These are phyloP conservation scores for Polylopha cassiicola DNA, from an alignment of 2,888 invertebrate genomes.

Conservation along the genomic window DNA sequence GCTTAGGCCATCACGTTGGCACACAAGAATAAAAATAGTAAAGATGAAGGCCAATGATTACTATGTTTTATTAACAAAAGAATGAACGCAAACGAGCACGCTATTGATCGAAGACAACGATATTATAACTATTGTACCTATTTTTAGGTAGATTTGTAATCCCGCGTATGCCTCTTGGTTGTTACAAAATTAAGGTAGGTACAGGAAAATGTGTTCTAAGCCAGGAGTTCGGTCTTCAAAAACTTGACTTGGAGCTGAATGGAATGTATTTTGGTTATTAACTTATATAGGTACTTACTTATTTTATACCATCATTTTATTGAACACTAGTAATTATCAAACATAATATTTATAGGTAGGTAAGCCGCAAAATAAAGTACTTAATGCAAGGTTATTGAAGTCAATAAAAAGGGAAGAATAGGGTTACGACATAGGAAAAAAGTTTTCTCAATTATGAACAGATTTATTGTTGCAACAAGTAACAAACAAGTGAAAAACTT, in stretches of 20 bases:
- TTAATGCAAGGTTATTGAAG: too few species aligned
- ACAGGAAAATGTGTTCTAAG: constrained; percentile 34
- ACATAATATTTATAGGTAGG: too few species aligned
- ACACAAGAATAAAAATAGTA: constrained; percentile 33
- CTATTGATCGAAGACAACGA: constrained; percentile 42
- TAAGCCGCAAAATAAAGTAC: too few species aligned
- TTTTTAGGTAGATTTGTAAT: constrained; percentile 45
- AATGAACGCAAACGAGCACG: constrained; percentile 43
- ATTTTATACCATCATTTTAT: too few species aligned
- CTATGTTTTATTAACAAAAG: constrained; percentile 45
- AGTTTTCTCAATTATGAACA: too few species aligned
- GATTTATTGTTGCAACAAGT: too few species aligned
- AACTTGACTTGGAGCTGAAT: background rate
- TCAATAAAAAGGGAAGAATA: too few species aligned
- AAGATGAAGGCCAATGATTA: constrained; percentile 57
- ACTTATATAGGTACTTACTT: too few species aligned
- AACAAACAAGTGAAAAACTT: too few species aligned
- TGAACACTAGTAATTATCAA: too few species aligned
- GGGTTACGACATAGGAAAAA: too few species aligned
- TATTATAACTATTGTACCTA: constrained; percentile 51
- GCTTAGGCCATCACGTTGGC: constrained; percentile 8
- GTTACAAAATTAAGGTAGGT: constrained; percentile 32
- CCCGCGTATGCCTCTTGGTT: constrained; percentile 43
- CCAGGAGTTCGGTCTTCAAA: constrained; percentile 9
- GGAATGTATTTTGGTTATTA: too few species aligned